Evolutionary conservation across 1,140 invertebrate genomes (phyloP), one percentile per base, ranked within the genome.

Genomic region (Venturia canescens): DNA sequence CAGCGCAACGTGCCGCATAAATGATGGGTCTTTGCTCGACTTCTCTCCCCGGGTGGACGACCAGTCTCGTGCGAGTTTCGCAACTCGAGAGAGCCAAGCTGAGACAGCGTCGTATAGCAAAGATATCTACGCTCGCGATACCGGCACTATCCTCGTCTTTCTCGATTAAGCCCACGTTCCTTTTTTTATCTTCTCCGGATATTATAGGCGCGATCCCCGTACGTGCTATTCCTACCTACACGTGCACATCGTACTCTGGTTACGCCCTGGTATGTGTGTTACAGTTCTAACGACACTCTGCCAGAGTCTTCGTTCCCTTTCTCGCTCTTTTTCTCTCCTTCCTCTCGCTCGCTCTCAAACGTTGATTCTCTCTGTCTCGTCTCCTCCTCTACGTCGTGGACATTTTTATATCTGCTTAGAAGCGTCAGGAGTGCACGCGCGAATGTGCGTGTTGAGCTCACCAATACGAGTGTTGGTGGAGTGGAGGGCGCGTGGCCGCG

Each of bases 401-500:
- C 16, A 21, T 1, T 53, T 53, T 53, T 53, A n/a, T 53, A 53
- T 9, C 38, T 44, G 7, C 13, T 11, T 13, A 11, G 11, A 13
- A 44, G 5, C 38, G 38, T 44, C 38, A 6, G 13, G 38, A 44
- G 38, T 44, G 38, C 38, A 44, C 13, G 38, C 38, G 38, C 13
- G 13, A 44, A 44, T 44, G 38, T 44, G 38, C 38, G 38, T 44
- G 38, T 44, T 44, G 38, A 11, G 38, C 38, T 44, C 50, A 21
- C 50, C 5, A n/a, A 2, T 53, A 53, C 50, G 11, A 53, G 18
- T n/a, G 50, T 53, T 53, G 16, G 13, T 44, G n/a, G n/a, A 53
- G 60, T 63, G 27, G 7, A 86, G 85, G 88, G 80, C 79, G 86
- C 85, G 83, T 87, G 84, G 83, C 80, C 76, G 69, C 76, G 69